Conservation (phyloP, 2,797 vertebrate genomes). For the Aythya fuligula region DNA sequence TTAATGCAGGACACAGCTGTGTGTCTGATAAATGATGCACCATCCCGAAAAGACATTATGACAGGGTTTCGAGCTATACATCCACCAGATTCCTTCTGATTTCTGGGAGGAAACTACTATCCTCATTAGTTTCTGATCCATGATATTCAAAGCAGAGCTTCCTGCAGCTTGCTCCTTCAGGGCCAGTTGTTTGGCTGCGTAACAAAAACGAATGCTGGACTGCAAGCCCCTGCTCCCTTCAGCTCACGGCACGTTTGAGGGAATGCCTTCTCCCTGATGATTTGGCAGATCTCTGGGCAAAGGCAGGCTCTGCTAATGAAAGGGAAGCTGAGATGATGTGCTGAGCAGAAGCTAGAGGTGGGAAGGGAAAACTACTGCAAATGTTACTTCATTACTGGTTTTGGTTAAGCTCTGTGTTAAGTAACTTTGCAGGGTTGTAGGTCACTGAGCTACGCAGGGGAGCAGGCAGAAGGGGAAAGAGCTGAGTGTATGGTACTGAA, state of each 20-base stretch:
- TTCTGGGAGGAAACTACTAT: neutral
- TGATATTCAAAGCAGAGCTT: neutral
- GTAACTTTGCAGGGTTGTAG: rapidly evolving
- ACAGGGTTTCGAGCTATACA: neutral
- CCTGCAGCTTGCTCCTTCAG: neutral
- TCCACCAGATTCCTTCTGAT: neutral
- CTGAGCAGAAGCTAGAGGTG: neutral
- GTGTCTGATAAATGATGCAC: neutral
- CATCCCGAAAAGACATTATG: neutral
- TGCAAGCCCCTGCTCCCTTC: neutral
- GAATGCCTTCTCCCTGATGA: neutral
- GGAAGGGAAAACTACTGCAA: neutral
- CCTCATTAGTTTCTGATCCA: neutral
- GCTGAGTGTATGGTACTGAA: neutral
- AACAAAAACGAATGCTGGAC: neutral
- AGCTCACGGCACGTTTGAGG: neutral
- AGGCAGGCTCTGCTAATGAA: neutral
- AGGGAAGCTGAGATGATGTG: too few relatives aligned
- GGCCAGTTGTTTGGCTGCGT: neutral
- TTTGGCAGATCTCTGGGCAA: neutral
- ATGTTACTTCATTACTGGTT: neutral
- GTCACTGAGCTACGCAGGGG: neutral
- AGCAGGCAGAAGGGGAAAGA: neutral
- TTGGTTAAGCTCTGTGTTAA: neutral
- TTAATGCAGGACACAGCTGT: neutral